Conservation (phyloP, 2,797 vertebrate species). For the Adrianichthys oophorus region DNA sequence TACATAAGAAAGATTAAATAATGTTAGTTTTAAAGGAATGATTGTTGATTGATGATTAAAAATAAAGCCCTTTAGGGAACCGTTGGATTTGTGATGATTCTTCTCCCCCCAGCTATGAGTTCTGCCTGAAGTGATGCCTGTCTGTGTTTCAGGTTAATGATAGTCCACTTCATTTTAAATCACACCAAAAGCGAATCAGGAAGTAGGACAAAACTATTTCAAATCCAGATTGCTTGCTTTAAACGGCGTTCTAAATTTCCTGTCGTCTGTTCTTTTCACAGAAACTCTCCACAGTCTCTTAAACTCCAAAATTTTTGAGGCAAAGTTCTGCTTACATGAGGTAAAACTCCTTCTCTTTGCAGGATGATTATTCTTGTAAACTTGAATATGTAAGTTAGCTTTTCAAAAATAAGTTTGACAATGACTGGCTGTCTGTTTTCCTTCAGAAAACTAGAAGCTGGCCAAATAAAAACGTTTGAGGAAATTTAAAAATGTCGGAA, state of each 20-base stretch:
- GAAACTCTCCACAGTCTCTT: conserved; percentile 80
- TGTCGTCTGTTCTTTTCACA: conserved; percentile 47
- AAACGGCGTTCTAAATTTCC: not conserved
- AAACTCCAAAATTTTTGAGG: conserved; percentile 82
- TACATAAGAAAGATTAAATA: too few species aligned
- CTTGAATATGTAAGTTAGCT: too few species aligned
- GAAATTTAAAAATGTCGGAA: too few species aligned
- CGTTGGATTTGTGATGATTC: not conserved
- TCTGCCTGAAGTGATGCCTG: conserved; percentile 3
- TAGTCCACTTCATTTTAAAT: conserved; percentile 85
- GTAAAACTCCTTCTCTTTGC: conserved; percentile 61
- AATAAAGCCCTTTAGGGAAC: not conserved
- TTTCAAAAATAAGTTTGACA: too few species aligned
- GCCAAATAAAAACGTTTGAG: too few species aligned
- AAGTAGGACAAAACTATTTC: conserved; percentile 39
- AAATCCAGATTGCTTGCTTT: not conserved
- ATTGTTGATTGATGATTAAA: too few species aligned
- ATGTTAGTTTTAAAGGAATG: too few species aligned
- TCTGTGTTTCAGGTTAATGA: conserved; percentile 84
- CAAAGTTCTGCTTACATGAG: conserved; percentile 87
- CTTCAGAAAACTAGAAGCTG: too few species aligned
- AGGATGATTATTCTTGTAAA: too few species aligned
- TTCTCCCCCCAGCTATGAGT: not conserved
- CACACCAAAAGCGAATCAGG: conserved; percentile 67
- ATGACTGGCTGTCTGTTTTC: too few species aligned